A percentile compares a stretch with the other conserved stretches of the same genome.
Evolutionary conservation across 2,113 vertebrate species (phyloP).

Genomic region (Trinectes maculatus): DNA sequence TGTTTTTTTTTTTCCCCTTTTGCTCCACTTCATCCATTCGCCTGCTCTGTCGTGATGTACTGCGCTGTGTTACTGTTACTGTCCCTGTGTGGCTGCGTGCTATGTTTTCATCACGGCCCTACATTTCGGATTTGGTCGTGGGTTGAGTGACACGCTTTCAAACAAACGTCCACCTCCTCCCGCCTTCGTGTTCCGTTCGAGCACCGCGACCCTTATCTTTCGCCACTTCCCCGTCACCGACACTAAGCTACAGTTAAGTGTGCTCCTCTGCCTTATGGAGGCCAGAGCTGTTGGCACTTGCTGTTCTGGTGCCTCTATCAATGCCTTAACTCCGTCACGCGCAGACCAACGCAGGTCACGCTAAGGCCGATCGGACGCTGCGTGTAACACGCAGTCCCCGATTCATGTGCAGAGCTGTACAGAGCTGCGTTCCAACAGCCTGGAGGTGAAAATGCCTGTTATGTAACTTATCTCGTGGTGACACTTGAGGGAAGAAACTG

Average conservation of each 20-base stretch:
- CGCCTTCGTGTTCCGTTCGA: slow-evolving; percentile 31
- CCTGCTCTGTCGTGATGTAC: slow-evolving; percentile 30
- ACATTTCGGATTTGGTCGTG: slow-evolving; percentile 51
- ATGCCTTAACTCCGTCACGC: slow-evolving; percentile 79
- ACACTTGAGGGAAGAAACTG: slow-evolving; percentile 39
- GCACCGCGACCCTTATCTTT: slow-evolving; percentile 28
- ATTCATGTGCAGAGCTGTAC: slow-evolving; percentile 22
- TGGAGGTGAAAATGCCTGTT: slow-evolving; percentile 26
- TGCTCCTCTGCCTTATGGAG: slow-evolving; percentile 52
- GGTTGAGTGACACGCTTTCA: slow-evolving; percentile 36
- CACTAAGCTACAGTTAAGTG: slow-evolving; percentile 47
- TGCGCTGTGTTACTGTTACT: not conserved
- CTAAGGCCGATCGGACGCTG: slow-evolving; percentile 10
- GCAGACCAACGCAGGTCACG: slow-evolving; percentile 31
- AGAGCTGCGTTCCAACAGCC: slow-evolving; percentile 22
- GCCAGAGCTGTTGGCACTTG: slow-evolving; percentile 65
- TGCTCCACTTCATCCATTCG: slow-evolving; percentile 34
- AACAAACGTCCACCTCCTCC: slow-evolving; percentile 24
- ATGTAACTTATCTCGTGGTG: slow-evolving; percentile 29
- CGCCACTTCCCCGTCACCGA: slow-evolving; percentile 39
- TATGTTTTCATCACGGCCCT: slow-evolving; percentile 17
- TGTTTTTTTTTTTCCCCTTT: slow-evolving; percentile 49
- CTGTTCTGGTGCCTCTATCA: slow-evolving; percentile 78
- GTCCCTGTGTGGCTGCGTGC: slow-evolving; percentile 16
- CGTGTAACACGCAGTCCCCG: not conserved